Evolutionary conservation across 2,888 invertebrate genomes (phyloP), one percentile per base, ranked within the genome.

Genomic region (Itoplectis maculator): DNA sequence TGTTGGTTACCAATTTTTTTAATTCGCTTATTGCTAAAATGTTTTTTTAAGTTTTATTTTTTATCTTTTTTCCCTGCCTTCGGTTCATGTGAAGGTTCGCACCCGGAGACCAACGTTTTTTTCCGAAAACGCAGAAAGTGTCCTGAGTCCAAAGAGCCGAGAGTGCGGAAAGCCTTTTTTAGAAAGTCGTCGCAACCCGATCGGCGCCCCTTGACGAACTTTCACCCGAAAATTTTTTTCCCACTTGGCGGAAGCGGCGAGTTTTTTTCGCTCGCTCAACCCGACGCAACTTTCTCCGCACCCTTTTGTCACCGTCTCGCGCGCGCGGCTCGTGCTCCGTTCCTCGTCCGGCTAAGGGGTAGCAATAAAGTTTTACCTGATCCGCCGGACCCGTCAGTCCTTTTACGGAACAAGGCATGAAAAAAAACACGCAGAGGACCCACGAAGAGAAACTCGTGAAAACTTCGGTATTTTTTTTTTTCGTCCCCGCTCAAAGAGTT

Each of bases 401-500:
- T 88, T 88, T 88, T 88, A 87, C 83, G 86, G 84, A 77, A 81
- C 66, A n/a, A n/a, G 37, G 65, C 49, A 42, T 40, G 13, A 73
- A 74, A 75, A 85, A 87, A 83, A 83, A 84, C 13, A n/a, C 13
- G n/a, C 1, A 13, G 59, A 85, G 81, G 40, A 23, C 13, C 13
- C 54, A 70, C 73, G 72, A 76, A 80, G 83, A 81, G 77, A 79
- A 87, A 85, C 81, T 77, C 88, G 79, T 65, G 49, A 68, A 76
- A 79, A 75, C 18, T 70, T 29, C 40, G 59, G 42, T 66, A 78
- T 70, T 79, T 72, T 79, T 73, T 68, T 68, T 63, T 72, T 79
- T 73, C 63, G 61, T 63, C 65, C 20, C 51, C 40, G 20, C 13
- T 63, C 77, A 47, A 45, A 47, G 77, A 78, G 88, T 87, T 80